These are phyloP conservation scores for Ooceraea biroi DNA, from an alignment of 1,140 invertebrate genomes.

Conservation along the genomic window DNA sequence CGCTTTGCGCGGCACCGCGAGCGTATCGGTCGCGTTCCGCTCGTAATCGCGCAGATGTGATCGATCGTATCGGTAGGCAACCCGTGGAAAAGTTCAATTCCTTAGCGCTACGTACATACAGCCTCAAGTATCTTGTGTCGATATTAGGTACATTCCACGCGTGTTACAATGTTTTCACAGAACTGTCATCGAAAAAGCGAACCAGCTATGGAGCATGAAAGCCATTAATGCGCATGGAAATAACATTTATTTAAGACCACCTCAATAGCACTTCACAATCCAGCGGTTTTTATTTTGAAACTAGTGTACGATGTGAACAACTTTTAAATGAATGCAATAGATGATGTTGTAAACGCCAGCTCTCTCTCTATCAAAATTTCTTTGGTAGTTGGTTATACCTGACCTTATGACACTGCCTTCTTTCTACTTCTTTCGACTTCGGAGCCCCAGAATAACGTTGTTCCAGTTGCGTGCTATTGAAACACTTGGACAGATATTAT, in stretches of 20 bases:
- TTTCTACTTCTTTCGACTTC: background rate
- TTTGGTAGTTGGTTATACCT: background rate
- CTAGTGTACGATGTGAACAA: background rate
- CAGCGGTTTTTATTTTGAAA: background rate
- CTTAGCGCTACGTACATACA: slow-evolving; percentile 62
- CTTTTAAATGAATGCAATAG: slow-evolving; percentile 15
- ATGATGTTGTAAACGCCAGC: background rate
- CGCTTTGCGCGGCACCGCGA: slow-evolving; percentile 17
- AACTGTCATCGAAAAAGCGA: background rate
- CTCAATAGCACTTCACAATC: background rate
- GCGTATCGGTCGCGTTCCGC: slow-evolving; percentile 18
- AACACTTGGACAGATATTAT: slow-evolving; percentile 13
- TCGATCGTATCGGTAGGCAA: slow-evolving; percentile 70
- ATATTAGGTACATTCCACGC: slow-evolving; percentile 18
- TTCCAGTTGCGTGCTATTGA: slow-evolving; percentile 33
- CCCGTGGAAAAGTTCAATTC: slow-evolving; percentile 74
- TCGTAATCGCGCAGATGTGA: slow-evolving; percentile 67
- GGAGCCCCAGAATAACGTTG: background rate
- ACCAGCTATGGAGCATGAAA: background rate
- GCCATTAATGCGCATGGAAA: slow-evolving; percentile 26
- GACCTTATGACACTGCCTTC: slow-evolving; percentile 8
- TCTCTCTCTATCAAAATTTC: background rate
- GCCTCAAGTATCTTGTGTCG: background rate
- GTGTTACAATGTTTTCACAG: slow-evolving; percentile 32
- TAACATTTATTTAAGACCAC: slow-evolving; percentile 8